phyloP scores from a whole-genome alignment of 2,797 vertebrate genomes.

The Spinibarbus caldwelli region DNA sequence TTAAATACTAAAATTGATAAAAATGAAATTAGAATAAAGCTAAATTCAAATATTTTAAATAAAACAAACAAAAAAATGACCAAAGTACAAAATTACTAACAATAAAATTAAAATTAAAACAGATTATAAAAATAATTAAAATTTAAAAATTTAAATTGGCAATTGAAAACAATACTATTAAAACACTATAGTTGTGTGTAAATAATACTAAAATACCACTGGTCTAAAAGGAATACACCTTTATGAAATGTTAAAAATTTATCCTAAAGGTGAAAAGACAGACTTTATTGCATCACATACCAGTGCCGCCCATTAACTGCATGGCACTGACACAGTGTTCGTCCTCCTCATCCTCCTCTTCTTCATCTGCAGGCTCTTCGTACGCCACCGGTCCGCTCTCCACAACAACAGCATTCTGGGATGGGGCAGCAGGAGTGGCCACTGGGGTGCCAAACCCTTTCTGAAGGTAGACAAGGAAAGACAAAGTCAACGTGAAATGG shows the following conservation, averaged over 20 bases:
- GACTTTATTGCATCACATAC: conserved; percentile 71
- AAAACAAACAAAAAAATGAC: neutral
- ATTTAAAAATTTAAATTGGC: neutral
- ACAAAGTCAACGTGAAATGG: no score
- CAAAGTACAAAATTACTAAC: neutral
- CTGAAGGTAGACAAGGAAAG: neutral
- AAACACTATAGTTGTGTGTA: neutral
- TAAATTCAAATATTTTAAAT: neutral
- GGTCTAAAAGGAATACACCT: neutral
- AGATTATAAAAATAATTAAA: neutral
- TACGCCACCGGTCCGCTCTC: conserved; percentile 93
- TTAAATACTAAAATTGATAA: neutral
- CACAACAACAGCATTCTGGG: conserved; percentile 75
- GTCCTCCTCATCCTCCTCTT: conserved; percentile 92
- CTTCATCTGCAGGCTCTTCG: conserved; percentile 83
- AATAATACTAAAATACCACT: neutral
- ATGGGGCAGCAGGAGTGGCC: conserved; percentile 11
- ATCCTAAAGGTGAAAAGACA: neutral
- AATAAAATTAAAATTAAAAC: neutral
- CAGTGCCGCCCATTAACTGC: conserved; percentile 85
- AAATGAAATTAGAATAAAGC: neutral
- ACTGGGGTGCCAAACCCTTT: conserved; percentile 13
- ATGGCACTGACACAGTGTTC: conserved; percentile 93
- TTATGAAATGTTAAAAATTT: neutral
- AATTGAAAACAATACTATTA: neutral